These are phyloP conservation scores for Macaca mulatta DNA, from an alignment of 2,113 vertebrate genomes.

Conservation along the genomic window DNA sequence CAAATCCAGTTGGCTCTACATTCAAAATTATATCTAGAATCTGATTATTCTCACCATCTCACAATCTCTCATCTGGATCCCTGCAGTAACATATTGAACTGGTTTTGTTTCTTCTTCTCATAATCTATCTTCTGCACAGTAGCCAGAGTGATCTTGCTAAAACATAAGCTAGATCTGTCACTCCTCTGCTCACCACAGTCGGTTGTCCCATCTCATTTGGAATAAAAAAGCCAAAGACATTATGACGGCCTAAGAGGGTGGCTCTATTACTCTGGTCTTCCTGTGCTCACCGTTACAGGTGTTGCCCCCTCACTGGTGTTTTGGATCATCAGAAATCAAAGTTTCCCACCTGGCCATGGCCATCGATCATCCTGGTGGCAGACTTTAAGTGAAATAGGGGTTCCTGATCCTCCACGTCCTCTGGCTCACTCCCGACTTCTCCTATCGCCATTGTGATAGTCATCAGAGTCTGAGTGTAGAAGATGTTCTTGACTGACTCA, in stretches of 20 bases:
- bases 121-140: background rate
- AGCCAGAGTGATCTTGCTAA: background rate
- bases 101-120: background rate
- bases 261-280: background rate
- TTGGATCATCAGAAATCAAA: background rate
- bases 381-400: background rate
- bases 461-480: background rate
- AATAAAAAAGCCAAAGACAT: background rate
- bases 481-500: background rate
- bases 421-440: background rate
- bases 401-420: background rate
- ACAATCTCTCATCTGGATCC: background rate
- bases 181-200: background rate
- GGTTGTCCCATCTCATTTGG: background rate
- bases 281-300: background rate
- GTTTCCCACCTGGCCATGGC: background rate
- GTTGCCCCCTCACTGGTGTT: background rate
- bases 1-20: background rate
- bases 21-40: background rate
- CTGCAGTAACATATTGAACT: background rate
- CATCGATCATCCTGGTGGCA: background rate
- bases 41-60: background rate
- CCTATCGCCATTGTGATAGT: background rate
- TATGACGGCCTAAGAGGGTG: background rate
- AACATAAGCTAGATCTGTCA: rapidly evolving